Conservation (phyloP, 2,113 vertebrate genomes). For the Copsychus sechellarum region DNA sequence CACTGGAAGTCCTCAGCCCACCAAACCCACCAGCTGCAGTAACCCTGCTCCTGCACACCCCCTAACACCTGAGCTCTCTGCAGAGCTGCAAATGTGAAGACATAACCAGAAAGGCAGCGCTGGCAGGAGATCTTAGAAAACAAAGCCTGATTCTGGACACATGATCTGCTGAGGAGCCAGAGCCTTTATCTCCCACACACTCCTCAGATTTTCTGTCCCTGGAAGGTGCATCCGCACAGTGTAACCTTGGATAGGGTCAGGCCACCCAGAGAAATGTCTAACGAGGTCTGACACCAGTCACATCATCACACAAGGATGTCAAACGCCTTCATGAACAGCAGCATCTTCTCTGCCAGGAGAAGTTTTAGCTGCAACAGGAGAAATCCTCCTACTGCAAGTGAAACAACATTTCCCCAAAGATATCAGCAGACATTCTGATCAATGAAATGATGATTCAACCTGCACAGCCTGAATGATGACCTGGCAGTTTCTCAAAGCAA, state of each 20-base stretch:
- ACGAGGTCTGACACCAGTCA: neutral
- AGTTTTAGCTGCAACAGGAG: neutral
- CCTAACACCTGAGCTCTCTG: neutral
- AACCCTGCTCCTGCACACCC: neutral
- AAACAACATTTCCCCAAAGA: neutral
- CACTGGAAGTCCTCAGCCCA: neutral
- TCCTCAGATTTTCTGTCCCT: neutral
- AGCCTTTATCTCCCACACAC: neutral
- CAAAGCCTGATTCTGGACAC: neutral
- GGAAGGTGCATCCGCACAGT: neutral
- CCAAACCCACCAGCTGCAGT: neutral
- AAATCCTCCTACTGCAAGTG: neutral
- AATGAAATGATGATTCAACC: neutral
- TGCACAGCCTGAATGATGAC: neutral
- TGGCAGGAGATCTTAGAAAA: neutral
- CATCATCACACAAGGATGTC: neutral
- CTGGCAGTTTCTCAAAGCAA: conserved; percentile 3
- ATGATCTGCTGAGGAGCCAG: neutral
- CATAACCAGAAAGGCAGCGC: neutral
- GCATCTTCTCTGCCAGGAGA: neutral
- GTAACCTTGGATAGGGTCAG: rapidly evolving
- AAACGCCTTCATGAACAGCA: rapidly evolving
- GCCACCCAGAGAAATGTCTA: neutral
- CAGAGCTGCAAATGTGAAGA: neutral
- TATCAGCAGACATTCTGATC: neutral